Evolutionary conservation across 2,888 invertebrate genomes (phyloP), one percentile per base, ranked within the genome.

Genomic region (Fissipunctia ypsillon): DNA sequence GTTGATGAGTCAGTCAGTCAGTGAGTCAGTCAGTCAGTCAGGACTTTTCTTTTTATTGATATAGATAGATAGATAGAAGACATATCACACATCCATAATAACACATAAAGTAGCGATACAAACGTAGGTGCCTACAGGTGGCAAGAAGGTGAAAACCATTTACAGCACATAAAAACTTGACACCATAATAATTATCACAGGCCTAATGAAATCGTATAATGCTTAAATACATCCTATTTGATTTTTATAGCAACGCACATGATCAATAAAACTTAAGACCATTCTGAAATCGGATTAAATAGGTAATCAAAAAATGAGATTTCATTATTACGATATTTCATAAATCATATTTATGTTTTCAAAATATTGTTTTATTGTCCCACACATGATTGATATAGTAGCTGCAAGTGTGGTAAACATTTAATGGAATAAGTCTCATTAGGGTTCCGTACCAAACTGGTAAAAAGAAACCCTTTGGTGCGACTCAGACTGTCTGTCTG

Each of bases 181-280:
- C 31, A 78, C 79, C 54, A 31, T n/a, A 31, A 25, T 54, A n/a
- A n/a, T n/a, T n/a, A 69, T 50, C 14, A 56, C 14, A 31, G 38
- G 9, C 52, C 10, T 64, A 35, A 79, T 73, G 73, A 54, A 79
- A 76, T 64, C 43, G 38, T 79, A 59, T 48, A 64, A 41, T 31
- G 38, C 45, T 52, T 72, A 72, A 59, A 52, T 73, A 73, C 28
- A 38, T 52, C 25, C 25, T 57, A 57, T 70, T 22, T 14, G 3
- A 69, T 59, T 50, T 76, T 76, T 65, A 74, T 54, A 64, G 56
- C 57, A 43, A 41, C 31, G 25, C 35, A 41, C 16, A n/a, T 45
- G 45, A 54, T 57, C 83, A 73, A 84, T 88, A 83, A 88, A 86
- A 85, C 56, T 73, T 82, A 67, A 86, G 78, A 75, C 81, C 52